These are phyloP conservation scores for Bombus vancouverensis DNA, from an alignment of 1,140 invertebrate genomes.

Conservation along the genomic window DNA sequence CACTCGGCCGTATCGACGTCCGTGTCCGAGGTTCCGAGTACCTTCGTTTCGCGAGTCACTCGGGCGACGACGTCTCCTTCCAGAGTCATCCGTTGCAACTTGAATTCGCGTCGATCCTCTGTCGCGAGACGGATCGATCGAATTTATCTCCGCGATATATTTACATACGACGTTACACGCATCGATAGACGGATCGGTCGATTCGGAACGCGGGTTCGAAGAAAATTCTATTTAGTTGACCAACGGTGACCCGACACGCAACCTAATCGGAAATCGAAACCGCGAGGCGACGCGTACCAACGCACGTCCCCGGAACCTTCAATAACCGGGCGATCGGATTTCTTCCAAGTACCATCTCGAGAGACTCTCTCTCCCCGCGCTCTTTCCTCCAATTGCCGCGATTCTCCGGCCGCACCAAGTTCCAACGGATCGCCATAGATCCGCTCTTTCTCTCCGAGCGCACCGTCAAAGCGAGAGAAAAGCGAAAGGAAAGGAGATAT, in stretches of 20 bases:
- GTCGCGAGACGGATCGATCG: neutral
- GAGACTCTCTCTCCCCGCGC: too few species aligned
- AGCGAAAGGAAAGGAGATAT: slow-evolving; percentile 5
- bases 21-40: too few species aligned
- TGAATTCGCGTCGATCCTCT: too few species aligned
- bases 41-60: too few species aligned
- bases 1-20: neutral
- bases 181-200: neutral
- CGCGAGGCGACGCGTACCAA: neutral
- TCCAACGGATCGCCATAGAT: neutral
- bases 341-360: slow-evolving; percentile 64
- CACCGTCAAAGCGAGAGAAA: neutral
- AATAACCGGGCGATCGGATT: slow-evolving; percentile 55
- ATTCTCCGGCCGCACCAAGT: too few species aligned
- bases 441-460: neutral
- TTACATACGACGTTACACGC: neutral
- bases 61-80: too few species aligned
- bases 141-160: neutral
- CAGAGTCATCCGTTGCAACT: too few species aligned
- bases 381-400: neutral
- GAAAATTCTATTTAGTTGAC: neutral
- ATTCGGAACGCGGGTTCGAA: neutral
- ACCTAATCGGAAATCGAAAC: neutral
- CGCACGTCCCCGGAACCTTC: neutral
- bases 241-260: neutral